Evolutionary conservation across 2,888 invertebrate species (phyloP), one percentile per base, ranked within the genome.

Genomic region (Caenorhabditis macrosperma): DNA sequence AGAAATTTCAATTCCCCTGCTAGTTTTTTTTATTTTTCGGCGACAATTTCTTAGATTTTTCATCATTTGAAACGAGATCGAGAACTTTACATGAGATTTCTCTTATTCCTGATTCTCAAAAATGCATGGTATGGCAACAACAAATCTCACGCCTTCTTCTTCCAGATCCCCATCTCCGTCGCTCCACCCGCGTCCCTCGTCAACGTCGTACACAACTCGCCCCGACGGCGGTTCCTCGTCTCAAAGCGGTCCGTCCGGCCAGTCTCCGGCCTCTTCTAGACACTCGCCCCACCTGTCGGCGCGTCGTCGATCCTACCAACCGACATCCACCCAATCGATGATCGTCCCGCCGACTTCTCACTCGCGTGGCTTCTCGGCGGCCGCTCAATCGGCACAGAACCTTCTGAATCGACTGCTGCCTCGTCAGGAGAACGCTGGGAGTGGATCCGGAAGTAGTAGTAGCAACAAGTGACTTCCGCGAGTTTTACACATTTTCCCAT

Each of bases 331-430:
- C 1, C 26, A 26, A 30, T 64, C 74, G 28, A 63, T 63, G 54
- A 63, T 63, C 30, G 66, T 75, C 22, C 55, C 64, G 50, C 74
- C 74, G 10, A 41, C 78, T 7, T 28, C 60, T 33, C 60, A 71
- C 12, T 57, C 71, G 4, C 69, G 75, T 20, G 75, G 75, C 22
- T 75, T 75, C 35, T 81, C 81, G 1, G 76, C 81, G 2, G 72
- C 81, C n/a, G 74, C 74, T 17, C 74, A 74, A 46, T 74, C 81
- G n/a, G 81, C 81, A 15, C 81, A 81, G 28, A 69, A 69, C 28
- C 28, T 81, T 17, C 44, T 81, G 28, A 81, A 81, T 55, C 66
- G 81, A 4, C 52, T 81, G 1, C 26, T 81, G 22, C 75, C 81
- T 7, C 61, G 75, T 28, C 71, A 78, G 33, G 77, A 77, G 12